Base-by-base conservation (phyloP, 2,113 vertebrate species). In the Nothoprocta perdicaria region DNA sequence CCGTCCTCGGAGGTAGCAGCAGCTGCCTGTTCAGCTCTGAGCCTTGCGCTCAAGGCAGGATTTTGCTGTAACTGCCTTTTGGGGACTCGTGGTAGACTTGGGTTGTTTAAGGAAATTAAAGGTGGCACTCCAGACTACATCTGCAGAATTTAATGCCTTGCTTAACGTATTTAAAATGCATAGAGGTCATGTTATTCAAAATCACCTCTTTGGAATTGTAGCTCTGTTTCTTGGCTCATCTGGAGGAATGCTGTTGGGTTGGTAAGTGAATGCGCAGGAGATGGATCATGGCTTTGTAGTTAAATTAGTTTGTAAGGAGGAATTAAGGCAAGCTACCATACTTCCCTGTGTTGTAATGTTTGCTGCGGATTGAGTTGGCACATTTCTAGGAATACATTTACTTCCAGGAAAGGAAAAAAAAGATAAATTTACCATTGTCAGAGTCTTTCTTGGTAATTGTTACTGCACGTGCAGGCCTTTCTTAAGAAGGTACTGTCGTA, bases 391-490 rank as follows among this genome's bases (percentile, higher is more conserved):
- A 61, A 7, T 48, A 21, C 13, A 9, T 57, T 33, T 33, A 18
- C 41, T 80, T 63, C 24, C 6, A 87, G 60, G 41, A 63, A 33
- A 4, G 12, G 41, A 3, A 9, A 66, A 58, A 43, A 26, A 33
- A 43, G 43, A 3, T 3, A n/a, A 19, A 7, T 23, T 35, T 40
- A 13, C 58, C 16, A 40, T 26, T 63, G 38, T 60, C 38, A 2
- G 12, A 41, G 17, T 50, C 4, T 26, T 50, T 0, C 0, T 63
- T n/a, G 19, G 16, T 45, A 33, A 33, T 9, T 46, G n/a, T 41
- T 89, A 13, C 18, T 53, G 18, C 6, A 2, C 2, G 4, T 15
- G 52, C n/a, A 14, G 52, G 35, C 10, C 1, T 1, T 6, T 6
- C 19, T 14, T 61, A 31, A 33, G 62, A 43, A 50, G 57, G 43